Evolutionary conservation across 2,797 vertebrate species (phyloP).

Genomic region (Molossus molossus): DNA sequence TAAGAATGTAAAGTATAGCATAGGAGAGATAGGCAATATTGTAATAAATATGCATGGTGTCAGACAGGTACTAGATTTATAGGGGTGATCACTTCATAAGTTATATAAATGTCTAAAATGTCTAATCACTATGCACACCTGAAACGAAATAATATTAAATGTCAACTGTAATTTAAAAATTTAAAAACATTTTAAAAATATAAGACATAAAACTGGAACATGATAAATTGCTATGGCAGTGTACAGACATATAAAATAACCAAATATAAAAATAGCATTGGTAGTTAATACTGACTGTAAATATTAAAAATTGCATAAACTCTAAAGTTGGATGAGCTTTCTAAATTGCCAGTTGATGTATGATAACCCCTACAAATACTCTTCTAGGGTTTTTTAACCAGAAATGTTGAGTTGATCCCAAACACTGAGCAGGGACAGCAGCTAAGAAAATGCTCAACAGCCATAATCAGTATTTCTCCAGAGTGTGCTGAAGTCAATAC

Average conservation of each 20-base stretch:
- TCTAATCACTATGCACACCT: background rate
- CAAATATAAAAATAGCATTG: background rate
- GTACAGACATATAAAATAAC: background rate
- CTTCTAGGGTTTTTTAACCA: background rate
- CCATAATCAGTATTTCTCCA: background rate
- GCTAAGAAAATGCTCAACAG: background rate
- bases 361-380: background rate
- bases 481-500: background rate
- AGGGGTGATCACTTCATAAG: background rate
- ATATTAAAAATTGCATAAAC: background rate
- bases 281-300: background rate
- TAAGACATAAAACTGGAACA: background rate
- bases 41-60: background rate
- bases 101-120: background rate
- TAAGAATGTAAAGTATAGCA: background rate
- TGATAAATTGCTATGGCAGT: background rate
- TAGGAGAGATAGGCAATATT: background rate
- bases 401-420: background rate
- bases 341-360: background rate
- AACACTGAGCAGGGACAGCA: background rate
- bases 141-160: background rate
- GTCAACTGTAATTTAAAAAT: background rate
- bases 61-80: background rate
- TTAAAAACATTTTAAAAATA: background rate
- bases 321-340: background rate